These are phyloP conservation scores for Trichoplusia ni DNA, from an alignment of 1,140 invertebrate genomes.

Conservation along the genomic window DNA sequence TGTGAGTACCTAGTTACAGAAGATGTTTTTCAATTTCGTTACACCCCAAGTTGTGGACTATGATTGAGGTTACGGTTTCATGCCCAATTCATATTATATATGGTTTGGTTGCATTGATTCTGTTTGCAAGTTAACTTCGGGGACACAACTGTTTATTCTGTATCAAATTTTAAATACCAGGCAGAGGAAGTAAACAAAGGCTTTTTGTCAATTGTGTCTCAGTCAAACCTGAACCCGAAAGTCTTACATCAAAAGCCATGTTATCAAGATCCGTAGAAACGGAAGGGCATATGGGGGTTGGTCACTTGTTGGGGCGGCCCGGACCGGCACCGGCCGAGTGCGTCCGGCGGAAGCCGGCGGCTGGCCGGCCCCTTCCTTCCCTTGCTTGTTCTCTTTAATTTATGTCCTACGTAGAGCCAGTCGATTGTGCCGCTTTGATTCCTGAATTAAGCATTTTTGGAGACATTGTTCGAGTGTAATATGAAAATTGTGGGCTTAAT, in stretches of 20 bases:
- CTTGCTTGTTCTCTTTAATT: constrained; percentile 24
- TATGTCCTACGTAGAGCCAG: constrained; percentile 13
- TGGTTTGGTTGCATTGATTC: too few relatives aligned
- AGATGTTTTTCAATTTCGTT: too few relatives aligned
- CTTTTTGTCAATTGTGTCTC: too few relatives aligned
- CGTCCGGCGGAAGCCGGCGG: constrained; percentile 45
- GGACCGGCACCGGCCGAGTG: constrained; percentile 26
- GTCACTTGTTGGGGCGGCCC: not conserved
- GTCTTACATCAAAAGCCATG: constrained; percentile 18
- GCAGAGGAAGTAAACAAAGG: too few relatives aligned
- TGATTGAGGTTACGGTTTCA: too few relatives aligned
- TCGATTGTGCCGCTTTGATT: constrained; percentile 19
- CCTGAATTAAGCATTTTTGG: constrained; percentile 13
- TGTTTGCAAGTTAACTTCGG: too few relatives aligned
- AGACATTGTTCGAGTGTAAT: not conserved
- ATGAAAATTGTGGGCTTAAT: not conserved
- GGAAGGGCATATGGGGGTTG: constrained; percentile 18
- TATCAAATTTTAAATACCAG: too few relatives aligned
- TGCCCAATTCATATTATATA: too few relatives aligned
- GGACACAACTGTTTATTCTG: too few relatives aligned
- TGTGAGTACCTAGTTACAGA: too few relatives aligned
- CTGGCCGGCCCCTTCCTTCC: constrained; percentile 45
- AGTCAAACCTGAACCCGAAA: too few relatives aligned
- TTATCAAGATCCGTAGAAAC: constrained; percentile 13
- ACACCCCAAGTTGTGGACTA: too few relatives aligned